Base-by-base conservation (phyloP, 2,888 invertebrate genomes). In the Acrocyrtus sp. region DNA sequence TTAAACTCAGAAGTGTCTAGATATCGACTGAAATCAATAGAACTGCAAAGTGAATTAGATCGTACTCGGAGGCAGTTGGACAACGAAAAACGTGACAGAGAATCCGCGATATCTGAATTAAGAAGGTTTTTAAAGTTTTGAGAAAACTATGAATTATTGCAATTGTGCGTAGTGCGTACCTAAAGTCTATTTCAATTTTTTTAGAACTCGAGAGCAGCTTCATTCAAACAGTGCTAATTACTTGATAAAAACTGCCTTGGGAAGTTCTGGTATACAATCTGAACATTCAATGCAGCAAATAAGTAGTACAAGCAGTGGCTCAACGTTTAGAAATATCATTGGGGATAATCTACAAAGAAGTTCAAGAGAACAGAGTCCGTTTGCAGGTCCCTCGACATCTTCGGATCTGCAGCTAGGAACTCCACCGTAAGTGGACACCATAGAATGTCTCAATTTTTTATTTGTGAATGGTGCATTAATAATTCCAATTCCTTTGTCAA, bases 41-140 rank as follows among this genome's bases (percentile, higher is more conserved):
- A 81, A 58, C 45, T 78, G 2, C 76, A 78, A 56, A 74, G 45
- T 41, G 81, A 81, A 29, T 34, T 78, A 29, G 81, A 81, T 26
- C 75, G 77, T 45, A 48, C 69, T 0, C 73, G 67, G 21, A 62
- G 81, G 22, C 78, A 80, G 58, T 66, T 78, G 45, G 67, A 76
- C 5, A 62, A 22, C 39, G 81, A 79, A 57, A 81, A 79, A 68
- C 48, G 57, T 15, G 78, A 80, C 45, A 51, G 76, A 41, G 79
- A 81, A 43, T 47, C 53, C 3, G 75, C 78, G 3, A 27, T 78
- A 8, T 45, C 58, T 27, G 81, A 81, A 63, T 62, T 81, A 6
- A 66, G 60, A 68, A 51, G 72, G 78, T 78, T 70, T 48, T n/a
- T n/a, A n/a, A n/a, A n/a, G n/a, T n/a, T n/a, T n/a, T n/a, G n/a